Percentiles rank a stretch among this genome's conserved stretches.
phyloP scores from a whole-genome alignment of 2,797 vertebrate species.

The Rhynchotus rufescens region DNA sequence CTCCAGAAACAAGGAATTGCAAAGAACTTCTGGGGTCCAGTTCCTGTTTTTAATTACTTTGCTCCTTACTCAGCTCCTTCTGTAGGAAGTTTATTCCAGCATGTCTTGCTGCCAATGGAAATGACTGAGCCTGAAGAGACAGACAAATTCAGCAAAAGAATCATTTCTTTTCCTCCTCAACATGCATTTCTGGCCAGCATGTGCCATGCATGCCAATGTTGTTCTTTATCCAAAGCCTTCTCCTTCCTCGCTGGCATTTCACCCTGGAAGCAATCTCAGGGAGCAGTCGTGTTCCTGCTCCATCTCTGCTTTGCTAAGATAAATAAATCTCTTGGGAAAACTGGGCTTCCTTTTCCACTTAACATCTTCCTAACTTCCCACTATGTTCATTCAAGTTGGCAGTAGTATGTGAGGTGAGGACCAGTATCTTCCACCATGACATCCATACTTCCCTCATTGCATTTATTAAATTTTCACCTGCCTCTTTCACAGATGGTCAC shows the following conservation, averaged over 20 bases:
- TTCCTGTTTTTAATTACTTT: constrained; percentile 40
- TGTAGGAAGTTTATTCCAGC: constrained; percentile 39
- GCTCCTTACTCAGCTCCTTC: neutral
- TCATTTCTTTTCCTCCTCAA: constrained; percentile 4
- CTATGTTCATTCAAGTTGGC: neutral
- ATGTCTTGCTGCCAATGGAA: constrained; percentile 40
- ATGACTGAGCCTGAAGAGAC: constrained; percentile 9
- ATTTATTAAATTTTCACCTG: neutral
- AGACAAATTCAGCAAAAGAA: constrained; percentile 3
- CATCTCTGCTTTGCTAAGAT: neutral
- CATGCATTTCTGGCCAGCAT: neutral
- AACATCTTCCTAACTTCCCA: neutral
- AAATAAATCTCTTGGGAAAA: neutral
- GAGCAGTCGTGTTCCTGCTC: neutral
- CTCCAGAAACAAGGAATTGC: constrained; percentile 25
- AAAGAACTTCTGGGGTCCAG: constrained; percentile 17
- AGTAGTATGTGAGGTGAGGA: neutral
- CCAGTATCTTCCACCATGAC: neutral
- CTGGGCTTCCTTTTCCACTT: rapidly evolving
- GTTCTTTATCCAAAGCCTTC: neutral
- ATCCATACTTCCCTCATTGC: neutral
- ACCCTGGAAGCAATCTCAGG: neutral
- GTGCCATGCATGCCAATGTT: neutral
- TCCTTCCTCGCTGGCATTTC: rapidly evolving
- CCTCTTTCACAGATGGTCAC: neutral